Conservation (phyloP, 1,140 invertebrate genomes). For the Scaptomyza montana region DNA sequence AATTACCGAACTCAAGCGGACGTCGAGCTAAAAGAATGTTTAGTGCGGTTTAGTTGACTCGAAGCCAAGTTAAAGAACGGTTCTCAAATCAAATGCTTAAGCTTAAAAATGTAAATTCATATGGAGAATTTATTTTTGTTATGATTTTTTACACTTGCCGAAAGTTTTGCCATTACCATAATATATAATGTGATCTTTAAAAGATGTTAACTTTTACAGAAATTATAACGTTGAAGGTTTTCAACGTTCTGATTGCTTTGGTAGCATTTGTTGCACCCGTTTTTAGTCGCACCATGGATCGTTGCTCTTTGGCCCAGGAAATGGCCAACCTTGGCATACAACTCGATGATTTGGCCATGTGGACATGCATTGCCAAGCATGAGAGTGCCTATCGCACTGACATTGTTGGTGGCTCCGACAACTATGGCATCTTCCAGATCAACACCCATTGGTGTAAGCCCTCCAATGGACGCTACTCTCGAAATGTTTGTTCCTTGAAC, state of each 20-base stretch:
- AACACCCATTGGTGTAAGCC: conserved; percentile 72
- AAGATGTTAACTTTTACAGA: background rate
- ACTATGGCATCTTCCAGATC: conserved; percentile 76
- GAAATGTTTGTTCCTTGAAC: conserved; percentile 36
- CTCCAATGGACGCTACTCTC: conserved; percentile 33
- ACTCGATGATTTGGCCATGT: conserved; percentile 27
- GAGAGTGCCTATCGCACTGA: conserved; percentile 53
- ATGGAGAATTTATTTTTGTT: too few species aligned
- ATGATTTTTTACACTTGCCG: too few species aligned
- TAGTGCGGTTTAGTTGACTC: conserved; percentile 8
- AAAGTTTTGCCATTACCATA: too few species aligned
- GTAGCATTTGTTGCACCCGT: background rate
- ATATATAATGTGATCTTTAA: conserved; percentile 9
- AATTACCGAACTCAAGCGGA: conserved; percentile 22
- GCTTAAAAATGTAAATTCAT: background rate
- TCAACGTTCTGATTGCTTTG: conserved; percentile 35
- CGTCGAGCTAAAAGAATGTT: too few species aligned
- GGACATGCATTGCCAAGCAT: conserved; percentile 57
- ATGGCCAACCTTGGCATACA: conserved; percentile 54
- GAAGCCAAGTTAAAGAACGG: background rate
- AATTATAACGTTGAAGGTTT: conserved; percentile 39
- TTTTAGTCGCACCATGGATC: conserved; percentile 59
- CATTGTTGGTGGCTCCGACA: conserved; percentile 50
- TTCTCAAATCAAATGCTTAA: background rate
- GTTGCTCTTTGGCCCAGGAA: conserved; percentile 70